These are phyloP conservation scores for Alauda arvensis DNA, from an alignment of 2,797 vertebrate species.

Conservation along the genomic window DNA sequence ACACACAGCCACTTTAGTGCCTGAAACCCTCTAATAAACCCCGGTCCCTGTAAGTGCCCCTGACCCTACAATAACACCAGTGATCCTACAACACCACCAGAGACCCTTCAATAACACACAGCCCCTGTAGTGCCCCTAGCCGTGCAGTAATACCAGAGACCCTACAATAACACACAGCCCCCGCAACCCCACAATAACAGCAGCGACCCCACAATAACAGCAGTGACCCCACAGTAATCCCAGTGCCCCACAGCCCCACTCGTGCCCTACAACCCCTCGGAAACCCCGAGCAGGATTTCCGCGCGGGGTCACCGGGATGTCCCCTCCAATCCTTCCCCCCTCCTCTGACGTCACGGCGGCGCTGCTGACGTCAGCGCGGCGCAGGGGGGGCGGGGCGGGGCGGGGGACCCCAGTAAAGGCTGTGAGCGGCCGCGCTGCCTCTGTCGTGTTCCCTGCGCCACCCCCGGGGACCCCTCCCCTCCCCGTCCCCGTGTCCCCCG, in stretches of 20 bases:
- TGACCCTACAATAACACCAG: not conserved
- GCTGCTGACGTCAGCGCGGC: not conserved
- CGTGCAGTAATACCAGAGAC: not conserved
- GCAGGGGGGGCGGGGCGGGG: not conserved
- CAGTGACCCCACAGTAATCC: not conserved
- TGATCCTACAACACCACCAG: too few relatives aligned
- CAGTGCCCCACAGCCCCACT: not conserved
- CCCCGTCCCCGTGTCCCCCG: not conserved
- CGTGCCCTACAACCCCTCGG: too few relatives aligned
- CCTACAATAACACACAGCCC: not conserved
- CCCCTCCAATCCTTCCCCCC: not conserved
- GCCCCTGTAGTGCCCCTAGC: not conserved
- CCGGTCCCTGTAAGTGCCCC: not conserved
- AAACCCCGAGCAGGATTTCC: not conserved
- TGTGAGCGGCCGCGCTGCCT: not conserved
- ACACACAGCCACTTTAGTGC: not conserved
- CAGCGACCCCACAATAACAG: too few relatives aligned
- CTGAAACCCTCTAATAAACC: not conserved
- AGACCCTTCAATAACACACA: not conserved
- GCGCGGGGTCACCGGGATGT: not conserved
- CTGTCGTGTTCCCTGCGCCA: not conserved
- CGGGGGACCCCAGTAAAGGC: not conserved
- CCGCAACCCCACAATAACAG: not conserved
- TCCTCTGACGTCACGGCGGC: not conserved
- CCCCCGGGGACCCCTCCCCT: not conserved